Base-by-base conservation (phyloP, 2,113 vertebrate species). In the Lophius piscatorius region DNA sequence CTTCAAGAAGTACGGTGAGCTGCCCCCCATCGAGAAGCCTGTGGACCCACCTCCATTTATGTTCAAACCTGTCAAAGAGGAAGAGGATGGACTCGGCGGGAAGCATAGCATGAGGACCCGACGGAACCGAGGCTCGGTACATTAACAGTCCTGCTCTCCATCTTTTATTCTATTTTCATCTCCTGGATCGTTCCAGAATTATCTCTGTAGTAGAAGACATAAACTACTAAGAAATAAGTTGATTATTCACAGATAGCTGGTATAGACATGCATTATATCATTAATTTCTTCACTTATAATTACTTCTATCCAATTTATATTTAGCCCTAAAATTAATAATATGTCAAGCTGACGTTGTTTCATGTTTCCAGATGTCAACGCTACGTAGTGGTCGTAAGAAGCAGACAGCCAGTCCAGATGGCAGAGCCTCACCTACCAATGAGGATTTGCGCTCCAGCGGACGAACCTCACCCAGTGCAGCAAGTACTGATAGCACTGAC, bases 71-170 rank as follows among this genome's bases (percentile, higher is more conserved):
- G 98, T 99, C 91, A 98, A 97, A 91, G 98, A 99, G 91, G 98
- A 99, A 85, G 98, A 98, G 12, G 97, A 99, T 93, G 95, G 95
- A 77, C 94, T 97, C 81, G 93, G 95, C 21, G 96, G 97, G 85
- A 99, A 99, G 85, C 97, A 99, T 95, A 98, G 96, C 93, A 98
- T 98, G 97, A 99, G 96, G 95, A 99, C 97, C 31, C 82, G 97
- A 90, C 91, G 97, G 82, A 98, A 94, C 91, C 92, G 97, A 76
- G 96, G 95, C 94, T 95, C 95, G 92, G 97, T 99, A 88, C 22
- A 93, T 10, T 9, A 18, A 13, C 23, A 26, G 26, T 36, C 14
- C 1, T n/a, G 1, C 21, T 20, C 40, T n/a, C n/a, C n/a, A n/a
- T n/a, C n/a, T n/a, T n/a, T n/a, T n/a, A n/a, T n/a, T n/a, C n/a